Conservation (phyloP, 2,888 invertebrate genomes). For the Amphipoea lucens region DNA sequence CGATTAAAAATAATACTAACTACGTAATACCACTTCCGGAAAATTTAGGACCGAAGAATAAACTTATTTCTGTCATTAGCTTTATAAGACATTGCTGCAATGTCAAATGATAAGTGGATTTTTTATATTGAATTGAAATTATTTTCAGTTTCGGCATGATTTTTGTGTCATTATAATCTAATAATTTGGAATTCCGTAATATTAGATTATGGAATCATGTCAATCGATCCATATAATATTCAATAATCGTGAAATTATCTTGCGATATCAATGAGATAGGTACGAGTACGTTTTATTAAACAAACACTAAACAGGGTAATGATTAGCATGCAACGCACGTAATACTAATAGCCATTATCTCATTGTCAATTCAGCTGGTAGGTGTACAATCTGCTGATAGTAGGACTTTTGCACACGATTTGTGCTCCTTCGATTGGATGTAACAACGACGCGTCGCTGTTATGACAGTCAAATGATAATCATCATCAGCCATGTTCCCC, state of each 20-base stretch:
- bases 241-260: constrained; percentile 32
- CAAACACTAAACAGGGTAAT: constrained; percentile 8
- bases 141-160: not conserved
- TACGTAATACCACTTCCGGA: no score
- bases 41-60: not conserved
- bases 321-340: constrained; percentile 5
- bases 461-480: not conserved
- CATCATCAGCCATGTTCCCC: not conserved
- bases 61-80: not conserved
- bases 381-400: constrained; percentile 29
- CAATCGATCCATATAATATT: constrained; percentile 22
- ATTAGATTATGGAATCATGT: constrained; percentile 13
- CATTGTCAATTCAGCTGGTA: not conserved
- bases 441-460: not conserved
- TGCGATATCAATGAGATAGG: constrained; percentile 28
- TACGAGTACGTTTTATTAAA: not conserved
- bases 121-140: constrained; percentile 3
- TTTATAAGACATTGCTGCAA: not conserved
- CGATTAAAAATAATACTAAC: no score
- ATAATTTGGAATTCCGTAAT: constrained; percentile 10
- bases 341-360: constrained; percentile 11
- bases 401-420: constrained; percentile 46
- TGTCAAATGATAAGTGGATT: not conserved
- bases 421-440: not conserved
- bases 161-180: constrained; percentile 5